Evolutionary conservation across 2,113 vertebrate genomes (phyloP).

Genomic region (Centropristis striata): DNA sequence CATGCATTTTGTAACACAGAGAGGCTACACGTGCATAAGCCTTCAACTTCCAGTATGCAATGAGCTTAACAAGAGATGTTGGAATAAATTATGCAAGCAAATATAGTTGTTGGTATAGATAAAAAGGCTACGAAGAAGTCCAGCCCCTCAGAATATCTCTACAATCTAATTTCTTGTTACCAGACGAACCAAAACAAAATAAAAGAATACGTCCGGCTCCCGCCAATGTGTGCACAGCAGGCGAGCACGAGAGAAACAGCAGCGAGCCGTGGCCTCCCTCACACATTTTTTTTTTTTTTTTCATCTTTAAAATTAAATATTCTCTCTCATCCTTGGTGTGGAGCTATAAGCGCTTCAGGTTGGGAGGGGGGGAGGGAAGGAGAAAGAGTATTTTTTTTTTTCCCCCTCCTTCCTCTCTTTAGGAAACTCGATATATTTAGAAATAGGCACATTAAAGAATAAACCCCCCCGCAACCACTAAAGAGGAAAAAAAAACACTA

Average conservation of each 20-base stretch:
- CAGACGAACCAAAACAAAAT: conserved; percentile 60
- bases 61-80: conserved; percentile 25
- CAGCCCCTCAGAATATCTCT: conserved; percentile 21
- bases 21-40: background rate
- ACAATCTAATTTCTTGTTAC: conserved; percentile 62
- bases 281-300: conserved; percentile 54
- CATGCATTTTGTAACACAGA: background rate
- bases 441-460: conserved; percentile 77
- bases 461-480: conserved; percentile 45
- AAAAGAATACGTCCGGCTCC: conserved; percentile 48
- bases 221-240: conserved; percentile 66
- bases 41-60: conserved; percentile 12
- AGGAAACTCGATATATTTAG: conserved; percentile 83
- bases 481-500: conserved; percentile 43
- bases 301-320: conserved; percentile 82
- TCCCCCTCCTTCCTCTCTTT: conserved; percentile 55
- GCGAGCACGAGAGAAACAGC: conserved; percentile 38
- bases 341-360: conserved; percentile 76
- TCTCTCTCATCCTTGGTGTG: conserved; percentile 80
- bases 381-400: conserved; percentile 4
- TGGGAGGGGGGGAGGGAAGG: conserved; percentile 17
- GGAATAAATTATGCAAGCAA: conserved; percentile 61
- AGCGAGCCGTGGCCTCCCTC: conserved; percentile 55
- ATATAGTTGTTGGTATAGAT: conserved; percentile 59
- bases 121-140: conserved; percentile 37